Conservation (phyloP, 2,113 vertebrate genomes). For the Lucifuga dentata region DNA sequence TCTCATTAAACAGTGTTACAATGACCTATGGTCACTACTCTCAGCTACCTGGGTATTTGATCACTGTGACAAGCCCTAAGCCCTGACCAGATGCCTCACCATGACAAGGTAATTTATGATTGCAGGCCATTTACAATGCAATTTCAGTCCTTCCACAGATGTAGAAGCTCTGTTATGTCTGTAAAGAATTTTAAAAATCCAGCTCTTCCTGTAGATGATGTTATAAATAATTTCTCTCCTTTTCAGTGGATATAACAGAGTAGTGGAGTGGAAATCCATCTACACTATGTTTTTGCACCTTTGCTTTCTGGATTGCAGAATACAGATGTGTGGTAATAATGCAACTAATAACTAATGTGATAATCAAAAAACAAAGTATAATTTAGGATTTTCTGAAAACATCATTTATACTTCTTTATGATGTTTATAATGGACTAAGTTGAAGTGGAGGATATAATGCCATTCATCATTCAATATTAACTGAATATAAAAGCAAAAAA, state of each 20-base stretch:
- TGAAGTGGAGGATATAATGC: no score
- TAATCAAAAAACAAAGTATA: no score
- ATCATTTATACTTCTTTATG: no score
- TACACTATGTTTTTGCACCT: not conserved
- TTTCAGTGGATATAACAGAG: not conserved
- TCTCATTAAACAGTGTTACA: slow-evolving; percentile 40
- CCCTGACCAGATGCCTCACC: not conserved
- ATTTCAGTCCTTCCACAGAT: not conserved
- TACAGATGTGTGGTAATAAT: not conserved
- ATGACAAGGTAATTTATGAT: slow-evolving; percentile 1
- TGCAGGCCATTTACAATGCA: not conserved
- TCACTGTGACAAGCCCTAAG: not conserved
- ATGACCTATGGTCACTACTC: slow-evolving; percentile 16
- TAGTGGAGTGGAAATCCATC: slow-evolving; percentile 2
- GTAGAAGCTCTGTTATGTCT: no score
- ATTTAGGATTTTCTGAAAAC: no score
- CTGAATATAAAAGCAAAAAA: not conserved
- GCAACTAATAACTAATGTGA: no score
- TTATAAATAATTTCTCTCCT: not conserved
- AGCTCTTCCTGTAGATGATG: no score
- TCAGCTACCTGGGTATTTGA: not conserved
- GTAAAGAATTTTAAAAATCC: no score
- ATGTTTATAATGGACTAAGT: not conserved
- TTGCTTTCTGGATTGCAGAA: not conserved
- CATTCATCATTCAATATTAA: no score